These are phyloP conservation scores for Acrocephalus arundinaceus DNA, from an alignment of 2,113 vertebrate species.

Conservation along the genomic window DNA sequence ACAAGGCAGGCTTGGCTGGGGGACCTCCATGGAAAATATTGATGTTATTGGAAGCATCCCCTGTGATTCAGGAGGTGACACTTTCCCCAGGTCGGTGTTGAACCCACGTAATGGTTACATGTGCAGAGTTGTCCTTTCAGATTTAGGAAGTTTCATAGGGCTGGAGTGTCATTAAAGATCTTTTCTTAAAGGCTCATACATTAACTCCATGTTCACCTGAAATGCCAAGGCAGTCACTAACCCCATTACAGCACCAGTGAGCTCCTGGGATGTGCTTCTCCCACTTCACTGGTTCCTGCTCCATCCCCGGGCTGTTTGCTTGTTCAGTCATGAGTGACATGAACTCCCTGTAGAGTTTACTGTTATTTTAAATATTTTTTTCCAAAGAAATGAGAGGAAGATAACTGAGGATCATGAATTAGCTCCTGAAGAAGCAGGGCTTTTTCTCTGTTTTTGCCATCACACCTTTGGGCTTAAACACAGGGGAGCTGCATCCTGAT, in stretches of 20 bases:
- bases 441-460: not conserved
- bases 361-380: not conserved
- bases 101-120: fast-evolving
- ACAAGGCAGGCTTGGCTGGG: conserved; percentile 8
- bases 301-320: not conserved
- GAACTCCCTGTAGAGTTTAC: not conserved
- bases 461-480: not conserved
- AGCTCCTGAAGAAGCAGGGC: not conserved
- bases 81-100: fast-evolving
- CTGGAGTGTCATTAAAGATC: not conserved
- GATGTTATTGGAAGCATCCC: conserved; percentile 13
- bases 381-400: not conserved
- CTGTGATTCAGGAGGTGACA: not conserved
- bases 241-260: fast-evolving
- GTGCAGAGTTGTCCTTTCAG: not conserved
- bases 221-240: not conserved
- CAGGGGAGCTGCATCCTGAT: not conserved
- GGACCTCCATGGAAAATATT: conserved; percentile 16
- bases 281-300: not conserved
- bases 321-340: not conserved
- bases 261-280: not conserved
- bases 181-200: not conserved
- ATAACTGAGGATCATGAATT: not conserved
- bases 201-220: not conserved
- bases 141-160: not conserved